Conservation (phyloP, 2,113 vertebrate species). For the Hemicordylus capensis region DNA sequence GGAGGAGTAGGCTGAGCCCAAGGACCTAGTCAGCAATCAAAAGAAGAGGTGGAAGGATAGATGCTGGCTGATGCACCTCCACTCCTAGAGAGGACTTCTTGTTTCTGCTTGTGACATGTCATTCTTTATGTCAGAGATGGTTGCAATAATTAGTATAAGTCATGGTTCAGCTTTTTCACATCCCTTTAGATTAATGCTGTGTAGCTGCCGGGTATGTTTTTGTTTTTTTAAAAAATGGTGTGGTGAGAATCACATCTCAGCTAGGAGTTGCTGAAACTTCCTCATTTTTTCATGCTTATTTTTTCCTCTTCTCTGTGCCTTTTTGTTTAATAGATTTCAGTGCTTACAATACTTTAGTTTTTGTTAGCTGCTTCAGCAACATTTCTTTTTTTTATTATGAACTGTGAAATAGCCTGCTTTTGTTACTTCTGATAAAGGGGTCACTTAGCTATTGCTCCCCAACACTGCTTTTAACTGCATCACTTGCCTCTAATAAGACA, state of each 20-base stretch:
- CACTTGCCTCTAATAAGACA: conserved; percentile 20
- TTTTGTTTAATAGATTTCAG: background rate
- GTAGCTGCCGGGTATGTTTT: background rate
- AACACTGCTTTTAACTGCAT: background rate
- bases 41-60: too few relatives aligned
- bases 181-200: background rate
- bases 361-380: background rate
- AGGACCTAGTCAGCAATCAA: too few relatives aligned
- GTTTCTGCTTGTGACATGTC: too few relatives aligned
- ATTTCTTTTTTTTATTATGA: background rate
- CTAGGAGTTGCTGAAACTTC: background rate
- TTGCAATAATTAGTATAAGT: background rate
- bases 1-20: too few relatives aligned
- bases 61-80: too few relatives aligned
- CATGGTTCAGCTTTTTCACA: background rate
- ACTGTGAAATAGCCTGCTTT: background rate
- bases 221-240: too few relatives aligned
- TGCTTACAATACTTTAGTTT: background rate
- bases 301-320: background rate
- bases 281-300: background rate
- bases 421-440: conserved; percentile 1
- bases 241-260: background rate
- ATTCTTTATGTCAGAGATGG: background rate
- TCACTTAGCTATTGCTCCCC: background rate
- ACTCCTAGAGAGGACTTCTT: too few relatives aligned